A percentile compares a stretch with the other conserved stretches of the same genome.
Conservation (phyloP, 2,888 invertebrate genomes). For the Morpho achilles region DNA sequence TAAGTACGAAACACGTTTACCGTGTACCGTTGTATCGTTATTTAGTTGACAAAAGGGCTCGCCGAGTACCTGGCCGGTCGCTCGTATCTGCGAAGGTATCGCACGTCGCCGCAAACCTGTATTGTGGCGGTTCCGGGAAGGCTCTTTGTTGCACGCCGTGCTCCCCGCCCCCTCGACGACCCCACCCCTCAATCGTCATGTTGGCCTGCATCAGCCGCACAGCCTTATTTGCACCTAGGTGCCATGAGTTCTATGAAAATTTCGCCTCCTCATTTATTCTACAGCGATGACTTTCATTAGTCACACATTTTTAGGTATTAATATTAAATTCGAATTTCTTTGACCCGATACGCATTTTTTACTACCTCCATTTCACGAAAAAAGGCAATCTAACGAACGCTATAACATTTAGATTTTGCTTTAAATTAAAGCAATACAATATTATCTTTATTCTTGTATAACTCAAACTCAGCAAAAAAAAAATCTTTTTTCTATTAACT, state of each 20-base stretch:
- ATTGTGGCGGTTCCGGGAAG: conserved; percentile 76
- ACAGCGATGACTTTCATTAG: conserved; percentile 6
- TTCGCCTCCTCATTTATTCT: conserved; percentile 36
- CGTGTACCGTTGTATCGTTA: conserved; percentile 48
- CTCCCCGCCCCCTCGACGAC: conserved; percentile 38
- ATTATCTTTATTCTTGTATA: not conserved
- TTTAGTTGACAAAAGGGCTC: conserved; percentile 60
- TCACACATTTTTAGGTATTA: not conserved
- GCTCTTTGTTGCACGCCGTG: conserved; percentile 70
- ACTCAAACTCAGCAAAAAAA: no score
- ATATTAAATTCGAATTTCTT: no score
- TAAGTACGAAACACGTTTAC: conserved; percentile 27
- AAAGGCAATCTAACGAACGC: no score
- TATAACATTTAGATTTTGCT: no score
- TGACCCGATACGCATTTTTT: no score
- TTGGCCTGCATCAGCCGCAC: conserved; percentile 23
- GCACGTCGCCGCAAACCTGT: conserved; percentile 75
- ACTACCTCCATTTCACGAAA: no score
- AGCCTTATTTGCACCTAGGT: conserved; percentile 25
- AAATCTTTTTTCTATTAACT: no score
- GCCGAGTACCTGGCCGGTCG: conserved; percentile 53
- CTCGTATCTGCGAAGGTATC: conserved; percentile 76
- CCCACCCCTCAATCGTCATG: conserved; percentile 30
- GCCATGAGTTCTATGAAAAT: conserved; percentile 32
- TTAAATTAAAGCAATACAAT: not conserved